Evolutionary conservation across 2,113 vertebrate species (phyloP).

Genomic region (Colius striatus): DNA sequence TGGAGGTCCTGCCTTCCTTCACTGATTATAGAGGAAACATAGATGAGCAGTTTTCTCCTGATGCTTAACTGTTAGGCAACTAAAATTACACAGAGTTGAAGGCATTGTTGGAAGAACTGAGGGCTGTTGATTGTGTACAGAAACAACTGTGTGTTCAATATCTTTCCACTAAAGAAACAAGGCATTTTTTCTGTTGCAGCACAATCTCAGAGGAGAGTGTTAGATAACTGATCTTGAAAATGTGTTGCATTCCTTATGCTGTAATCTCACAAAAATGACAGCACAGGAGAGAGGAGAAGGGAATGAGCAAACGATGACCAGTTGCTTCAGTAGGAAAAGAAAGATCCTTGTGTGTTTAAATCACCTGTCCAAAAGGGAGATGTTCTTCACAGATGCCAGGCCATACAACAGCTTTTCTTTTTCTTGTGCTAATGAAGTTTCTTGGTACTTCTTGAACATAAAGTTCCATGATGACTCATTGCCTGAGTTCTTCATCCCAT

Average conservation of each 20-base stretch:
- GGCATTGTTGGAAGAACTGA: not conserved
- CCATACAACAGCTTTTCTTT: slow-evolving; percentile 96
- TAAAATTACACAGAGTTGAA: not conserved
- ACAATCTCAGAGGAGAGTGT: not conserved
- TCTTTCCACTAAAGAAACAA: not conserved
- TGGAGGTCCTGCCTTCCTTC: not conserved
- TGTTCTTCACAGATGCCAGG: slow-evolving; percentile 85
- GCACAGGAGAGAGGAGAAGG: not conserved
- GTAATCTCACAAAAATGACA: not conserved
- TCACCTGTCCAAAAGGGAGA: slow-evolving; percentile 85
- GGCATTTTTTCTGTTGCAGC: not conserved
- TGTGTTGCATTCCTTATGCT: not conserved
- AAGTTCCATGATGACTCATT: slow-evolving; percentile 80
- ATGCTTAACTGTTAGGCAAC: not conserved
- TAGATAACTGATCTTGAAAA: not conserved
- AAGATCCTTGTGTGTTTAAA: not conserved
- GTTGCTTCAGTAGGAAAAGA: not conserved
- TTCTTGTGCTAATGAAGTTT: slow-evolving; percentile 88
- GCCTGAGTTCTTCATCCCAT: slow-evolving; percentile 90
- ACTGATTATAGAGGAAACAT: not conserved
- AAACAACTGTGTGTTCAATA: not conserved
- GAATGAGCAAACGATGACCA: not conserved
- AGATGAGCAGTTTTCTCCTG: not conserved
- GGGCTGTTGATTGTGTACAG: not conserved
- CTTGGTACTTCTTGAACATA: slow-evolving; percentile 85